phyloP scores from a whole-genome alignment of 2,888 invertebrate genomes.

The Mesochorus sp. region DNA sequence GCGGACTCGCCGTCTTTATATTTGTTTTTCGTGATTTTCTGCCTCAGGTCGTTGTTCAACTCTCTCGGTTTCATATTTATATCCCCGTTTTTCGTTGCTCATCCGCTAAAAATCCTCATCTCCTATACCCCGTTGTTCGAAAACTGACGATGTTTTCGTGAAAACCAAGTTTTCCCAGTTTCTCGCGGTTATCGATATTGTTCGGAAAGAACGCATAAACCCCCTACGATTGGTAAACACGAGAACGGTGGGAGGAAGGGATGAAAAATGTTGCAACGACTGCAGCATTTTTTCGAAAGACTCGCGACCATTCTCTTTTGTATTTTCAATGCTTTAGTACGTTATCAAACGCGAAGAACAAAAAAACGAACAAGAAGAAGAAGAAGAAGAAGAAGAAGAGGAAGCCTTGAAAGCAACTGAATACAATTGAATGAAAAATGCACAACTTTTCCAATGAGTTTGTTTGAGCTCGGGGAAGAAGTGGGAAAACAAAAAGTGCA shows the following conservation, averaged over 20 bases:
- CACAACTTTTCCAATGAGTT: conserved; percentile 48
- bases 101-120: not conserved
- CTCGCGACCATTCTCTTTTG: too few relatives aligned
- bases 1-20: conserved; percentile 15
- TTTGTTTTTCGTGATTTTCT: conserved; percentile 34
- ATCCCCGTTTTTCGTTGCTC: conserved; percentile 12
- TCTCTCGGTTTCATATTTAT: conserved; percentile 1
- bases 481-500: not conserved
- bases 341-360: too few relatives aligned
- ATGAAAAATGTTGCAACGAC: too few relatives aligned
- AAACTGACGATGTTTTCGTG: conserved; percentile 12
- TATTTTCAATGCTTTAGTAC: too few relatives aligned
- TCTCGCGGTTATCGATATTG: not conserved
- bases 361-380: too few relatives aligned
- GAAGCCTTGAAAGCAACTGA: too few relatives aligned
- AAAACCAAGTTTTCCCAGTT: not conserved
- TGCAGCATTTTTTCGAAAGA: too few relatives aligned
- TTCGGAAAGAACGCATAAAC: not conserved
- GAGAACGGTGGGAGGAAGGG: too few relatives aligned
- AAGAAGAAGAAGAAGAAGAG: too few relatives aligned
- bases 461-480: not conserved
- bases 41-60: conserved; percentile 16
- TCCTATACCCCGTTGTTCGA: not conserved
- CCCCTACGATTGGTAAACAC: conserved; percentile 9
- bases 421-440: too few relatives aligned